Evolutionary conservation across 2,888 invertebrate species (phyloP), one percentile per base, ranked within the genome.

Genomic region (Rutpela maculata): DNA sequence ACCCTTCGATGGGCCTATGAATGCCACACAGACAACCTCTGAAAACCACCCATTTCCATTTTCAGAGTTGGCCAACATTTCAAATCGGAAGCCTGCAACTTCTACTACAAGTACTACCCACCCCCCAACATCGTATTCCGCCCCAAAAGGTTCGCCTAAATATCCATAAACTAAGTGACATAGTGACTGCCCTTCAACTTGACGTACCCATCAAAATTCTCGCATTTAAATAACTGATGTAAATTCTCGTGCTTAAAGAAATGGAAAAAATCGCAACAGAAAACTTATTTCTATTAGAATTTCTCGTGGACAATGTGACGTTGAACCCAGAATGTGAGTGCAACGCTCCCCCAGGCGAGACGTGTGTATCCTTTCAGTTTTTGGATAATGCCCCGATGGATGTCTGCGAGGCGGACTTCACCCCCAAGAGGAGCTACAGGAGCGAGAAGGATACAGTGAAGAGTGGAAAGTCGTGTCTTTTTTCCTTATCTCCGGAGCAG

Each of bases 381-480:
- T 89, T 92, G 43, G 90, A 91, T 72, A 91, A 94, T 60, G 92
- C 92, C 0, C 91, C 93, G 0, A 85, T 94, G 17, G 92, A 92
- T 81, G 92, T 94, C 77, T 92, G 92, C 86, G 93, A 94, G 82
- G 92, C 93, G 78, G 93, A 93, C 69, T 88, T 89, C 67, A 78
- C 85, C 0, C 88, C 89, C 0, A 86, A 88, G 84, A 83, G 76
- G 78, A 88, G 74, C 67, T 81, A 83, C 77, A 78, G 83, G 59
- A 57, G 78, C 68, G 88, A 90, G 1, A 90, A 91, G 62, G 74
- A 74, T 12, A 88, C 90, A 0, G 92, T 93, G 75, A 93, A 92
- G 85, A 93, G 91, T 81, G 94, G 94, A 31, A 94, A 94, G 87
- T 94, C 94, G 0, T 94, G 94, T 82, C 88, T 94, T n/a, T 94